Evolutionary conservation across 2,888 invertebrate genomes (phyloP), one percentile per base, ranked within the genome.

Genomic region (Ashinkailepas kermadecensis): DNA sequence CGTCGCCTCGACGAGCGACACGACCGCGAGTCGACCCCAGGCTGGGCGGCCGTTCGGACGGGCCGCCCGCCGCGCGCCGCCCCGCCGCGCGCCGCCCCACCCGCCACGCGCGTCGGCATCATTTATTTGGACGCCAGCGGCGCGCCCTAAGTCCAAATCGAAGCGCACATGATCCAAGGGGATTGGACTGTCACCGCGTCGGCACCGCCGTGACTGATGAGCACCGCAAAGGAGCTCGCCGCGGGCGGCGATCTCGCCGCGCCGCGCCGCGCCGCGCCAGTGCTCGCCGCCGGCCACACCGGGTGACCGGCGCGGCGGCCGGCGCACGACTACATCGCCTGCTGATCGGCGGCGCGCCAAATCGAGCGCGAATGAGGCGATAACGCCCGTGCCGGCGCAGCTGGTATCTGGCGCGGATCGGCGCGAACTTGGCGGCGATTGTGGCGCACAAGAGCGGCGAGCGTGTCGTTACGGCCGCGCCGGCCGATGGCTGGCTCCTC

Each of bases 161-260:
- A 39, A 54, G 39, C 70, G 39, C 70, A 70, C 70, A 70, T 70
- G 70, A 70, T 70, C 70, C 70, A 70, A 54, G 70, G 70, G 70
- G 70, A 70, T 70, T 70, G 70, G 70, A 70, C 70, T 70, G 70
- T 70, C 70, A 15, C 70, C 70, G 70, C 39, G 3, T 54, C 59
- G 59, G 39, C 39, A 54, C 23, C 54, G 54, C 70, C 70, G 54
- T 70, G 70, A 70, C 70, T 25, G 54, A 70, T 70, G 70, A 54
- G 15, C 70, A 18, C 70, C 18, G 54, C 70, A 25, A n/a, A 25
- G 70, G 18, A 39, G 25, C 54, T 18, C 39, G 18, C 70, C 39
- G 18, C 67, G 39, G 15, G n/a, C 23, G 67, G 23, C 10, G 23
- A 23, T 23, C 12, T 23, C 67, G 67, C 25, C 25, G 25, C 21